Conservation (phyloP, 2,113 vertebrate genomes). For the human region DNA sequence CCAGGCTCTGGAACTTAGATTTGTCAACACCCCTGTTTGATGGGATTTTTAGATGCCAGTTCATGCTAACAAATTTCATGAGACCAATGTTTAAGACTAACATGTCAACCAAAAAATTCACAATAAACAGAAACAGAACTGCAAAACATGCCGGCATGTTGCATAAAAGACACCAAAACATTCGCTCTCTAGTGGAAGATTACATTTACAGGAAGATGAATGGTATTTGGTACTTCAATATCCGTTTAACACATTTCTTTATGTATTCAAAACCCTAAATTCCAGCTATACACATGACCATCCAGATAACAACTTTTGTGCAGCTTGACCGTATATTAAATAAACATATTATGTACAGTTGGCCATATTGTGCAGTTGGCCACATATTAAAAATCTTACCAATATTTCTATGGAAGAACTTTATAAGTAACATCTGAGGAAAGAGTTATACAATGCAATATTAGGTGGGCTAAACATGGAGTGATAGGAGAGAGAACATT, state of each 20-base stretch:
- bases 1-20: background rate
- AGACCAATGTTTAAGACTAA: background rate
- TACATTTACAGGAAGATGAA: background rate
- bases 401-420: fast-evolving
- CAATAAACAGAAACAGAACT: background rate
- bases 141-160: background rate
- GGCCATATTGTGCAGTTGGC: background rate
- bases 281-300: background rate
- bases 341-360: background rate
- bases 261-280: background rate
- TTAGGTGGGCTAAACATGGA: fast-evolving
- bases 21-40: background rate
- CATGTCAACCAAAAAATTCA: background rate
- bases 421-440: background rate
- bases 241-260: background rate
- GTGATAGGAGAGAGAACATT: background rate
- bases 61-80: background rate
- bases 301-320: background rate
- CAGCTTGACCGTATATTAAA: background rate
- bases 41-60: background rate
- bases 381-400: background rate
- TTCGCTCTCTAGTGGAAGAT: background rate
- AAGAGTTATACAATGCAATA: background rate
- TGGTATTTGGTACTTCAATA: background rate
- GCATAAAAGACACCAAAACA: background rate